These are phyloP conservation scores for Ethmia dodecea DNA, from an alignment of 2,888 invertebrate species.

Conservation along the genomic window DNA sequence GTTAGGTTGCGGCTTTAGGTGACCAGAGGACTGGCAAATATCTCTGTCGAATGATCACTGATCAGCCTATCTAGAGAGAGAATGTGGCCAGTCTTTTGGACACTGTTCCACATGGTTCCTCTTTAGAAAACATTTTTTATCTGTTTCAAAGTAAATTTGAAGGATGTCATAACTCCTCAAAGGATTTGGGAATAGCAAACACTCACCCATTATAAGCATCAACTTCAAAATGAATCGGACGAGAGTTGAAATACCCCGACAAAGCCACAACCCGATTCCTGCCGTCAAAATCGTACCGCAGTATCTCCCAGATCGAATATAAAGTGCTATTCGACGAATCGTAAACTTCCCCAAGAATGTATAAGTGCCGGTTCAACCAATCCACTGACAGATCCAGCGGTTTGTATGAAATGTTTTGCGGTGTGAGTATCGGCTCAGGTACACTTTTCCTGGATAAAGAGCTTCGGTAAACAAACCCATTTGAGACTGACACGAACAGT, in stretches of 20 bases:
- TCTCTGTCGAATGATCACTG: too few species aligned
- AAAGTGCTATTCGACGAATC: conserved; percentile 49
- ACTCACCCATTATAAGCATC: conserved; percentile 94
- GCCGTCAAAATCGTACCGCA: conserved; percentile 86
- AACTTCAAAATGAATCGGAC: conserved; percentile 89
- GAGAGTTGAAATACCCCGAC: conserved; percentile 79
- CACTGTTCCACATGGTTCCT: too few species aligned
- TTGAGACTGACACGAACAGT: conserved; percentile 87
- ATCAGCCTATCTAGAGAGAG: too few species aligned
- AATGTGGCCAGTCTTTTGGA: too few species aligned
- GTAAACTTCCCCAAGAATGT: conserved; percentile 86
- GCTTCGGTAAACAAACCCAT: conserved; percentile 79
- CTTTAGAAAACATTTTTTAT: too few species aligned
- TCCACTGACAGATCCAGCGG: conserved; percentile 88
- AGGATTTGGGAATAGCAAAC: too few species aligned
- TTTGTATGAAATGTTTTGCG: conserved; percentile 77
- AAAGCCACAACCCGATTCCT: conserved; percentile 82
- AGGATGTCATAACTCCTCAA: too few species aligned
- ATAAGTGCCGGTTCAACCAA: conserved; percentile 92
- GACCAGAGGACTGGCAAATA: too few species aligned
- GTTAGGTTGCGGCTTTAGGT: too few species aligned
- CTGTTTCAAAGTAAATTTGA: too few species aligned
- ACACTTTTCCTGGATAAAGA: conserved; percentile 61
- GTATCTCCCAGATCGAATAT: conserved; percentile 82
- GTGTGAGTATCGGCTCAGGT: conserved; percentile 72